phyloP scores from a whole-genome alignment of 2,113 vertebrate species.

The Pleuronectes platessa region DNA sequence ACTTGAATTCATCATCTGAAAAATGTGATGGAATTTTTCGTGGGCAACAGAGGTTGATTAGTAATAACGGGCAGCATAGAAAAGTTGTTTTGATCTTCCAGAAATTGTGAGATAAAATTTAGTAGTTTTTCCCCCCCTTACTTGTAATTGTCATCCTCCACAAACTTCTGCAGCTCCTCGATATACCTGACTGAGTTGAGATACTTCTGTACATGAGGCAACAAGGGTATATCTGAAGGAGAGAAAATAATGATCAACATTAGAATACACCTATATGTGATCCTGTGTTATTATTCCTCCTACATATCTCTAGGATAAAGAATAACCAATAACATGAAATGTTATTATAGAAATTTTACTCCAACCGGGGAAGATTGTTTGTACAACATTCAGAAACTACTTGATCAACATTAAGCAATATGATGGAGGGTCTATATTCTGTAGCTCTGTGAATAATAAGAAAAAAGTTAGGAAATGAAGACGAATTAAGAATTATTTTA shows the following conservation, averaged over 20 bases:
- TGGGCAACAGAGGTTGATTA: background rate
- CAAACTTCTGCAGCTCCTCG: conserved; percentile 99
- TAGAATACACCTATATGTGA: background rate
- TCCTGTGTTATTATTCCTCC: too few species aligned
- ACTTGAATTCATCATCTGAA: background rate
- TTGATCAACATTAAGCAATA: too few species aligned
- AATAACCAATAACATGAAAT: too few species aligned
- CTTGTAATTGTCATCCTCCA: conserved; percentile 99
- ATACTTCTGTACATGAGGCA: conserved; percentile 98
- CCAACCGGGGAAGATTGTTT: too few species aligned
- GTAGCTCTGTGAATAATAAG: too few species aligned
- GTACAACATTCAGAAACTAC: too few species aligned
- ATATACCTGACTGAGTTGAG: conserved; percentile 98
- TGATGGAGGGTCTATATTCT: too few species aligned
- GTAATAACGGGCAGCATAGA: background rate
- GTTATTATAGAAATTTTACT: too few species aligned
- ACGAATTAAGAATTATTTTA: background rate
- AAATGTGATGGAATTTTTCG: background rate
- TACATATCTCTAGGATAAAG: too few species aligned
- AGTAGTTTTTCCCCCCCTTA: conserved; percentile 75
- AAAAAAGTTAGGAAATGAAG: background rate
- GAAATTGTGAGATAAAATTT: background rate
- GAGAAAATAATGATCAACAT: background rate
- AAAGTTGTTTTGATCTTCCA: background rate
- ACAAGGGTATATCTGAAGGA: conserved; percentile 89